Base-by-base conservation (phyloP, 1,140 invertebrate species). In the Penaeus indicus region DNA sequence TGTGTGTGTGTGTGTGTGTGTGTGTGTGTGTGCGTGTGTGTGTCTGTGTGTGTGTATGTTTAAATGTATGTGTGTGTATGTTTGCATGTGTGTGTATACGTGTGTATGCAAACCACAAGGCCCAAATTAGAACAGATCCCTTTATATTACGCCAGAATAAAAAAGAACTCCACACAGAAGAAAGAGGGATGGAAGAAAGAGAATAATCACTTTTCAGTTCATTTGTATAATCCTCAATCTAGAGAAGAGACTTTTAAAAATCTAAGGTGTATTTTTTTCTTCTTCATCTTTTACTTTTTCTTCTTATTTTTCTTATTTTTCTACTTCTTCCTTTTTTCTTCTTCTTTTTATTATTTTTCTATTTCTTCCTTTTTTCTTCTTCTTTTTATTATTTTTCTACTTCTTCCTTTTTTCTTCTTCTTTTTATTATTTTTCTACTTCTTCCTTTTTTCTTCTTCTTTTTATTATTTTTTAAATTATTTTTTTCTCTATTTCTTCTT, bases 21-120 rank as follows among this genome's bases (percentile, higher is more conserved):
- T 77, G 72, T 77, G 72, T 77, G 72, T 77, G 2, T 77, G 72
- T 77, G 72, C 5, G 72, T 77, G 72, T 77, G 72, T 77, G 72
- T 1, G 4, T 77, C 22, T 77, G 72, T 77, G 72, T 77, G 72
- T 77, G 72, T n/a, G 72, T 4, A 1, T 77, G 32, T 77, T 19
- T 77, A 27, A 16, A 27, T n/a, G 72, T 77, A 27, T 77, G 72
- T n/a, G 72, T 4, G 22, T 77, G 32, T 77, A 32, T 27, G 32
- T 77, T 1, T 77, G 72, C 5, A 32, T 4, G 72, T 77, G 72
- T 38, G 72, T 32, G 72, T 77, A 32, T 77, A 18, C 32, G 27
- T 79, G 72, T 77, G 22, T 18, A 42, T 79, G 77, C 38, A 16
- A 16, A 42, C 54, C 54, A 25, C 32, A 27, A 22, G 18, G 1